Percentiles rank a stretch among this genome's conserved stretches.
These are phyloP conservation scores for Hetaerina titia DNA, from an alignment of 2,888 invertebrate species.

Conservation along the genomic window DNA sequence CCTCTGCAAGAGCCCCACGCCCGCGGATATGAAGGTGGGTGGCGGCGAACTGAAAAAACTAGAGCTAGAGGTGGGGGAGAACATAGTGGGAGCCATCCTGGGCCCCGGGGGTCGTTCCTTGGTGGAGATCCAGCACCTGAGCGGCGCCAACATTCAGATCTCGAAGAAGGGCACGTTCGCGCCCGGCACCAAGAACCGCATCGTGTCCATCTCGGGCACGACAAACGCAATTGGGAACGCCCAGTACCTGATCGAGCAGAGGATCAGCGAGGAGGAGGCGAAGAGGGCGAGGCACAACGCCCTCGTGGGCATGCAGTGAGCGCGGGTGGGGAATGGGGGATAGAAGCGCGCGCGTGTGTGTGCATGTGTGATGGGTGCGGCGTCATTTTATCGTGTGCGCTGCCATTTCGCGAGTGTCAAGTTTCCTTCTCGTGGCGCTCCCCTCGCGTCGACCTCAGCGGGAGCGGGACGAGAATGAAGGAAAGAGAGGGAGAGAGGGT, in stretches of 20 bases:
- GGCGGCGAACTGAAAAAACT: slow-evolving; percentile 93
- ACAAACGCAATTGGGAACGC: slow-evolving; percentile 93
- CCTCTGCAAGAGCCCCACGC: slow-evolving; percentile 89
- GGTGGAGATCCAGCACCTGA: slow-evolving; percentile 97
- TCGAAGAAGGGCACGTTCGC: slow-evolving; percentile 99
- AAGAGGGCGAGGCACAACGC: slow-evolving; percentile 92
- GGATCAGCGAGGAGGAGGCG: slow-evolving; percentile 96
- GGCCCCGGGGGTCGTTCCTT: slow-evolving; percentile 98
- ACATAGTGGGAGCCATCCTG: slow-evolving; percentile 98
- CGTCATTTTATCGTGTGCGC: not conserved
- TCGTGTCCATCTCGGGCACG: slow-evolving; percentile 96
- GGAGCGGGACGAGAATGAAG: not conserved
- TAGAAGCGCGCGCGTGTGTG: not conserved
- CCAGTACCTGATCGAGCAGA: slow-evolving; percentile 97
- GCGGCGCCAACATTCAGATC: slow-evolving; percentile 98
- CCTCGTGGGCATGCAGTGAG: slow-evolving; percentile 70
- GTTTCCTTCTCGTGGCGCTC: slow-evolving; percentile 14
- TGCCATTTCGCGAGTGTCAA: not conserved
- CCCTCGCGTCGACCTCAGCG: not conserved
- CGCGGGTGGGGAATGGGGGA: not conserved
- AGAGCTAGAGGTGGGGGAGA: slow-evolving; percentile 91
- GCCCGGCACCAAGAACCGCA: slow-evolving; percentile 97
- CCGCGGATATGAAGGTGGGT: slow-evolving; percentile 85
- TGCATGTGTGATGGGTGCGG: not conserved
- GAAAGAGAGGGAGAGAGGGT: slow-evolving; percentile 45